A percentile compares a stretch with the other conserved stretches of the same genome.
These are phyloP conservation scores for Agrochola lychnidis DNA, from an alignment of 2,888 invertebrate genomes.

Conservation along the genomic window DNA sequence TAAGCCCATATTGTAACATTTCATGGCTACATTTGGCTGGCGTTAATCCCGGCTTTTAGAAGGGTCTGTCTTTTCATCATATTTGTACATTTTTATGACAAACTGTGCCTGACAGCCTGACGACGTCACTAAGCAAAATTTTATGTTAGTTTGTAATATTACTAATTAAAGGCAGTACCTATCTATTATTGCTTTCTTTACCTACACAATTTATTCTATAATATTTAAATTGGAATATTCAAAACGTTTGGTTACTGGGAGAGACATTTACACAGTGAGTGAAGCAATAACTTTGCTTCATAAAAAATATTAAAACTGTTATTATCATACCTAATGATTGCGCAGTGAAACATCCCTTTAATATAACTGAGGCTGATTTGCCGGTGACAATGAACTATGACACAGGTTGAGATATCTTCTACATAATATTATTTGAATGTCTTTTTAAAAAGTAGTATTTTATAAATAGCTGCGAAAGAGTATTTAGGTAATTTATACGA, in stretches of 20 bases:
- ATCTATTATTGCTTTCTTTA: neutral
- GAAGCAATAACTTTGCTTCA: too few species aligned
- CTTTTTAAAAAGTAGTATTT: neutral
- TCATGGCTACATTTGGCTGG: constrained; percentile 24
- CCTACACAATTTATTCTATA: neutral
- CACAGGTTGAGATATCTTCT: constrained; percentile 33
- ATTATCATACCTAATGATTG: neutral
- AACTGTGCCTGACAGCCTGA: neutral
- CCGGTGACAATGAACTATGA: constrained; percentile 54
- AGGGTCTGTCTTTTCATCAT: constrained; percentile 20
- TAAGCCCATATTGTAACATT: constrained; percentile 38
- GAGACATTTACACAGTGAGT: too few species aligned
- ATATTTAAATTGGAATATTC: neutral
- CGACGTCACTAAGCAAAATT: neutral
- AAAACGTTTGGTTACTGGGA: neutral
- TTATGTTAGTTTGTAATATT: neutral
- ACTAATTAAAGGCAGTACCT: neutral
- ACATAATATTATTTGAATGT: constrained; percentile 9
- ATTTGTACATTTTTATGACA: constrained; percentile 9
- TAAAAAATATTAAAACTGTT: neutral
- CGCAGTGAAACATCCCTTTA: constrained; percentile 34
- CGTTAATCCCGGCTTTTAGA: constrained; percentile 43
- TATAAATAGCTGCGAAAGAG: neutral
- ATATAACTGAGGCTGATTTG: constrained; percentile 16
- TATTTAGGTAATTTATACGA: too few species aligned